phyloP scores from a whole-genome alignment of 2,888 invertebrate genomes.

The Biston stratarius region DNA sequence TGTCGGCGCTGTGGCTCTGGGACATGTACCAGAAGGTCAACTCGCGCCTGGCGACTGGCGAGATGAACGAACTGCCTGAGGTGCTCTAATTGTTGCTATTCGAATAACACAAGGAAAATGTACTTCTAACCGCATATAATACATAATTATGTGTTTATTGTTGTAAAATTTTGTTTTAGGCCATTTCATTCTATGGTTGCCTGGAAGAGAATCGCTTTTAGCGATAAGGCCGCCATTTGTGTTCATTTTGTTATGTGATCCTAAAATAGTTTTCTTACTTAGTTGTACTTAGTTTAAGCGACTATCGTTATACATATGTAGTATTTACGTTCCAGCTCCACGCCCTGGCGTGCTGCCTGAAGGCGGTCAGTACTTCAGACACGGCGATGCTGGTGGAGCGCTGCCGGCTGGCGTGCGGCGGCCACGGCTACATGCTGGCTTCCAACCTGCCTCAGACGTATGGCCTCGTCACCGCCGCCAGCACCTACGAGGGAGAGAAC shows the following conservation, averaged over 20 bases:
- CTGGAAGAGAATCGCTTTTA: too few relatives aligned
- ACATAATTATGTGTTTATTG: too few relatives aligned
- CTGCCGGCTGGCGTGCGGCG: constrained; percentile 95
- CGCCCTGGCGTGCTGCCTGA: constrained; percentile 95
- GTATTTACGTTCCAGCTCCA: constrained; percentile 88
- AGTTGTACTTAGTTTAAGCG: too few relatives aligned
- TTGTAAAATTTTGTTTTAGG: too few relatives aligned
- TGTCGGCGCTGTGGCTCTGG: constrained; percentile 92
- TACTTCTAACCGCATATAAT: too few relatives aligned
- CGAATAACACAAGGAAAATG: not conserved
- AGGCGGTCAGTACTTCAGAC: constrained; percentile 93
- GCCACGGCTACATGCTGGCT: constrained; percentile 96
- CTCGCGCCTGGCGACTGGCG: constrained; percentile 91
- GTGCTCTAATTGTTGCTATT: constrained; percentile 69
- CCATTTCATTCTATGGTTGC: too few relatives aligned
- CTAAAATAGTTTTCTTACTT: too few relatives aligned
- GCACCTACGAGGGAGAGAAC: constrained; percentile 98
- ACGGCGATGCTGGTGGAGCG: constrained; percentile 91
- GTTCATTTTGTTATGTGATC: too few relatives aligned
- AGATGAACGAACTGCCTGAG: constrained; percentile 93
- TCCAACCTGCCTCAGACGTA: constrained; percentile 95
- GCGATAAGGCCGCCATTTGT: too few relatives aligned
- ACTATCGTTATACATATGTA: too few relatives aligned
- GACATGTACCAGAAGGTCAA: constrained; percentile 91
- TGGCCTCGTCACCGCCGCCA: constrained; percentile 93